These are phyloP conservation scores for Penaeus indicus DNA, from an alignment of 1,140 invertebrate species.

Conservation along the genomic window DNA sequence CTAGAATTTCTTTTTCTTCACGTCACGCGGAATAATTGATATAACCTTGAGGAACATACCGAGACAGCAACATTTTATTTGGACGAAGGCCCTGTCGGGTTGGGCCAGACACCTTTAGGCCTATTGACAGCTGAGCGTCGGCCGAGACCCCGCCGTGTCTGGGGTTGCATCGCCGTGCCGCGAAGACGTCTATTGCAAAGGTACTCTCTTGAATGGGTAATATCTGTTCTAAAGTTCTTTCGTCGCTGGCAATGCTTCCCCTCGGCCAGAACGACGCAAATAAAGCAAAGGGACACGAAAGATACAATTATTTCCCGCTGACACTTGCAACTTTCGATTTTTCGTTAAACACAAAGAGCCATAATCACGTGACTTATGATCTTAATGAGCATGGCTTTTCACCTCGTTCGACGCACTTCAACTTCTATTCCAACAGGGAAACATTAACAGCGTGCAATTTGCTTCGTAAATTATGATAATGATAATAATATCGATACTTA, in stretches of 20 bases:
- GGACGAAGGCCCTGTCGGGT: constrained; percentile 6
- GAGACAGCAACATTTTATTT: constrained; percentile 13
- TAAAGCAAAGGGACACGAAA: too few relatives aligned
- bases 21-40: background rate
- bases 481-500: background rate
- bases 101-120: constrained; percentile 52
- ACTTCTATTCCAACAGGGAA: background rate
- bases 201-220: background rate
- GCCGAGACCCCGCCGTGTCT: constrained; percentile 41
- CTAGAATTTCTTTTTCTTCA: background rate
- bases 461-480: background rate
- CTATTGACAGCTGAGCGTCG: constrained; percentile 54
- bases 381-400: too few relatives aligned
- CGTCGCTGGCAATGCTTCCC: background rate
- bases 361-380: too few relatives aligned
- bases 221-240: background rate
- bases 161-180: constrained; percentile 39
- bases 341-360: too few relatives aligned
- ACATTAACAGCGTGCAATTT: background rate
- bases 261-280: too few relatives aligned
- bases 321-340: too few relatives aligned
- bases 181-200: constrained; percentile 37
- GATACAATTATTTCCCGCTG: too few relatives aligned
- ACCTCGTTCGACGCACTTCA: too few relatives aligned
- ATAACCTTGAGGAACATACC: constrained; percentile 38